Percentiles rank a stretch among this genome's conserved stretches.
phyloP scores from a whole-genome alignment of 2,797 vertebrate genomes.

The Hemibagrus guttatus region DNA sequence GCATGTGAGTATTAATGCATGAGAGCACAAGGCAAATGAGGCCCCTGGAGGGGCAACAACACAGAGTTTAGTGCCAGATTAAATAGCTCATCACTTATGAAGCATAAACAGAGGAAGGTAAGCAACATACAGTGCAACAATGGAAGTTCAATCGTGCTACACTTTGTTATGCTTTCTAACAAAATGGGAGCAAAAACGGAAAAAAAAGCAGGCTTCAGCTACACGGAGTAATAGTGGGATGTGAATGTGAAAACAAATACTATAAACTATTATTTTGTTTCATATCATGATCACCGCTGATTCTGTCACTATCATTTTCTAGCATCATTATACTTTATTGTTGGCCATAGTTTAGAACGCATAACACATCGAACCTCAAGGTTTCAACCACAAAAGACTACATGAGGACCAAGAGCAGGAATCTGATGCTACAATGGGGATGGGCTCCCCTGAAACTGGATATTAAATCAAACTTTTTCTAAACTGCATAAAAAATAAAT shows the following conservation, averaged over 20 bases:
- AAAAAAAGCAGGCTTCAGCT: background rate
- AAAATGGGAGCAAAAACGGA: background rate
- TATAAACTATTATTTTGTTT: background rate
- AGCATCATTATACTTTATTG: background rate
- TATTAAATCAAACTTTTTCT: background rate
- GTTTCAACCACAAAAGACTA: background rate
- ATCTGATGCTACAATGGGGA: background rate
- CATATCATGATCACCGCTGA: background rate
- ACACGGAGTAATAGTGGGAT: background rate
- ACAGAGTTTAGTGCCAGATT: background rate
- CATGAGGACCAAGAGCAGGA: background rate
- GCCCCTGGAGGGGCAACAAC: slow-evolving; percentile 18
- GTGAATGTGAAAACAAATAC: background rate
- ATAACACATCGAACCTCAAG: background rate
- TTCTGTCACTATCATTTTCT: background rate
- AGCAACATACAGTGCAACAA: background rate
- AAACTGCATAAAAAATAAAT: background rate
- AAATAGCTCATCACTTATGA: background rate
- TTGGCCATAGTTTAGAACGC: background rate
- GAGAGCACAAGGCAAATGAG: background rate
- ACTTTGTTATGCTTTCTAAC: background rate
- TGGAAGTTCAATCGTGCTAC: background rate
- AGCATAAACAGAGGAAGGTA: slow-evolving; percentile 14
- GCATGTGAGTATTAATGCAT: background rate
- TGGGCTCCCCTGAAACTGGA: background rate